Evolutionary conservation across 2,113 vertebrate species (phyloP).

Genomic region (Capra hircus): DNA sequence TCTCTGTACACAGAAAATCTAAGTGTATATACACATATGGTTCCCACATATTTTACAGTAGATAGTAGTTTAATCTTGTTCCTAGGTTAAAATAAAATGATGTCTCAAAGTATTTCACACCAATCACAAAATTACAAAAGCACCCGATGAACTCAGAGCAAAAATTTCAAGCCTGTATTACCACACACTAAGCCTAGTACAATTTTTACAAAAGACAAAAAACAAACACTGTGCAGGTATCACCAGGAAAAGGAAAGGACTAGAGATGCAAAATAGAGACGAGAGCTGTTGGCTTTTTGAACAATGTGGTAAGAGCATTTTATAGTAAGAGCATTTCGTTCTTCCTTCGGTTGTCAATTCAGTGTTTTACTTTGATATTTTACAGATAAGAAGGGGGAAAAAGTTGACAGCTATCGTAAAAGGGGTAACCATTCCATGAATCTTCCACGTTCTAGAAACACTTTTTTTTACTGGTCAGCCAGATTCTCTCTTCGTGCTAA

Average conservation of each 20-base stretch:
- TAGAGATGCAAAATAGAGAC: conserved; percentile 57
- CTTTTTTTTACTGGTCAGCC: neutral
- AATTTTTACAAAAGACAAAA: conserved; percentile 78
- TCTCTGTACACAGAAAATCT: conserved; percentile 78
- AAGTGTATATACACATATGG: conserved; percentile 80
- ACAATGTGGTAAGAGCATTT: neutral
- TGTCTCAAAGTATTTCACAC: conserved; percentile 79
- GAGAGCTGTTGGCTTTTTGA: neutral
- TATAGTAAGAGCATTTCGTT: neutral
- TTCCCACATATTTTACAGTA: conserved; percentile 81
- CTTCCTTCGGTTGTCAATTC: neutral
- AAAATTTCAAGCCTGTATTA: conserved; percentile 72
- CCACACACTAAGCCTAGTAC: conserved; percentile 69
- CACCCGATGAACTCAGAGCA: conserved; percentile 72
- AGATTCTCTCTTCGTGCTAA: neutral
- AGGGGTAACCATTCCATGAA: neutral
- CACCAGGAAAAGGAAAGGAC: conserved; percentile 60
- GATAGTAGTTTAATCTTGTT: conserved; percentile 73
- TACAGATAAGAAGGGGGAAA: conserved; percentile 14
- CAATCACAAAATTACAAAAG: conserved; percentile 81
- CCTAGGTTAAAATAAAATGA: conserved; percentile 80
- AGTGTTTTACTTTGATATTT: conserved; percentile 20
- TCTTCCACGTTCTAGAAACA: neutral
- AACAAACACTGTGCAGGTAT: conserved; percentile 60
- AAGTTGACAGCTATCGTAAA: neutral